Base-by-base conservation (phyloP, 2,113 vertebrate species). In the Gavialis gangeticus region DNA sequence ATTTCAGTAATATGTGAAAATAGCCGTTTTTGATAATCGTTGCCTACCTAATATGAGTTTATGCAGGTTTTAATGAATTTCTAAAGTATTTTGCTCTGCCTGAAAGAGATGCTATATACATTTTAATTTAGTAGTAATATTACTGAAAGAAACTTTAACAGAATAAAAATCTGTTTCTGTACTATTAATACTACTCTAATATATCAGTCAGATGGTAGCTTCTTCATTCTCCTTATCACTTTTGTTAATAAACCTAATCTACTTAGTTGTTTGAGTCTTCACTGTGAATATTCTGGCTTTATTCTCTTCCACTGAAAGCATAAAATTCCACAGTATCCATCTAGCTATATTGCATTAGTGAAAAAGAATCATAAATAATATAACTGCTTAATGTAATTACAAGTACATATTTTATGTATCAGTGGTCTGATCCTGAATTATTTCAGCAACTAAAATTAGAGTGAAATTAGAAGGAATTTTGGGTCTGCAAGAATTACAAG, bases 141-240 rank as follows among this genome's bases (percentile, higher is more conserved):
- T 87, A 69, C 79, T 85, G 76, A 91, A 88, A 82, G 12, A 58
- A 88, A 59, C 55, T 85, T 79, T 60, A 95, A 92, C 22, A 90
- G 71, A 91, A 64, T 27, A 93, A 62, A 89, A 85, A 88, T 89
- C 60, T 85, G 82, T 69, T 46, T 46, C 46, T 46, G 46, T 46
- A 46, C 46, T 87, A 75, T 91, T 87, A 91, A 75, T 89, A 46
- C 27, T 37, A 91, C 1, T 64, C 55, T 63, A 92, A 59, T 69
- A 82, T 95, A 81, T 82, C 93, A 85, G 21, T 89, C 85, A 96
- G 46, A 91, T 93, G 92, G 92, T 37, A 95, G 82, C 87, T 94
- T 89, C 88, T 34, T 66, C 91, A 27, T 54, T 90, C 63, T 10
- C 37, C 76, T 83, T 85, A 66, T 58, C 59, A 28, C 93, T 92